Percentiles rank a stretch among this genome's conserved stretches.
These are phyloP conservation scores for Phenganax subtilis DNA, from an alignment of 92 coral and sea anemone species.

Conservation along the genomic window DNA sequence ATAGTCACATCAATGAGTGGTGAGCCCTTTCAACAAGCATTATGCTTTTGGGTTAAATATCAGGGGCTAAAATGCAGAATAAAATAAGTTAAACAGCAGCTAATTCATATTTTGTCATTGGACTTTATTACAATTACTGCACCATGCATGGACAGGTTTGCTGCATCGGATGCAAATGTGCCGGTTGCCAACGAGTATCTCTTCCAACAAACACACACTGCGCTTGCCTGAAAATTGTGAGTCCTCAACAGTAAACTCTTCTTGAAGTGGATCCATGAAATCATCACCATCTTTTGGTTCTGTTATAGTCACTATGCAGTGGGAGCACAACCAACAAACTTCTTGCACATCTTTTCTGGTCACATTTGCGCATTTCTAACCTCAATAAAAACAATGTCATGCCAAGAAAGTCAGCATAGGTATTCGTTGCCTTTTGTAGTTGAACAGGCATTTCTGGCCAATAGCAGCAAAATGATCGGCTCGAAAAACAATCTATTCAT, in stretches of 20 bases:
- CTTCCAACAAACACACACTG: neutral
- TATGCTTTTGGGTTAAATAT: no score
- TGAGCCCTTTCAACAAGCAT: no score
- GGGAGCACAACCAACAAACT: neutral
- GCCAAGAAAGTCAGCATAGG: slow-evolving; percentile 16
- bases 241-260: neutral
- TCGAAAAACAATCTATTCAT: no score
- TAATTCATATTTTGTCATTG: no score
- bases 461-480: no score
- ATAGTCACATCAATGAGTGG: no score
- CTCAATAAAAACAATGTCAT: neutral
- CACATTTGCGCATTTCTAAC: slow-evolving; percentile 14
- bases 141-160: neutral
- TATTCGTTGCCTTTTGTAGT: slow-evolving; percentile 22
- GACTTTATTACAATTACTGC: neutral
- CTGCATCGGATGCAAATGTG: neutral
- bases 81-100: no score
- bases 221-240: neutral
- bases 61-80: no score
- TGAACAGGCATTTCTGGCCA: slow-evolving; percentile 11
- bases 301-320: neutral
- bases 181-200: neutral
- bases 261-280: neutral
- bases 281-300: no score
- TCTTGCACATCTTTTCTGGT: neutral